Base-by-base conservation (phyloP, 2,113 vertebrate genomes). In the Cygnus buccinator region DNA sequence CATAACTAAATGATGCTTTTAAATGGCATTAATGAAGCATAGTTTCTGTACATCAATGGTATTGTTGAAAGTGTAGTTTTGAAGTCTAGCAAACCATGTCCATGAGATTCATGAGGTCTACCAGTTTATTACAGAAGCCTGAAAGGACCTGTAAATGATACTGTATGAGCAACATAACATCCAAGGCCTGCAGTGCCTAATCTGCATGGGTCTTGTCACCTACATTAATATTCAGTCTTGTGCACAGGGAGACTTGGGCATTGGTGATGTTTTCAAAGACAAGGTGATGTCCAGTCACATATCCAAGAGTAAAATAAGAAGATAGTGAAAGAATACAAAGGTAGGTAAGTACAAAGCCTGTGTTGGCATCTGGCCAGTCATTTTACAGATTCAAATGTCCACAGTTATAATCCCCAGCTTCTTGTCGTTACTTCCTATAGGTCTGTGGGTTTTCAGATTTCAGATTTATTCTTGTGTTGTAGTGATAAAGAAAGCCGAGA, bases 181-280 rank as follows among this genome's bases (percentile, higher is more conserved):
- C 33, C 33, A 79, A 85, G 48, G 11, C 11, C 70, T 78, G 20
- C 4, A 58, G 35, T 66, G 39, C 11, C 4, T 72, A 17, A 87
- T 17, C 29, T 41, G 8, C 2, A 0, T 0, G 18, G 9, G 8
- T 80, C 46, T 72, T 83, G 25, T 52, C 13, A 44, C 20, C 25
- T 18, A 35, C 26, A 15, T 3, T 57, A 46, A 61, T 52, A 50
- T 16, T 87, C 35, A 83, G 18, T 19, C 6, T 87, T 29, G 22
- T 54, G 17, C 65, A 66, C 0, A 0, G 28, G 48, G 5, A 39
- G 28, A 31, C 9, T 91, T 79, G 28, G 26, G 13, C 23, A 58
- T 3, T 52, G 25, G 20, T 80, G 71, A 22, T 37, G 19, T 57
- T 80, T 75, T 48, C 63, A 84, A 44, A 80, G 52, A 65, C 11